Evolutionary conservation across 2,113 vertebrate species (phyloP).

Genomic region (Rhinoptilus africanus): DNA sequence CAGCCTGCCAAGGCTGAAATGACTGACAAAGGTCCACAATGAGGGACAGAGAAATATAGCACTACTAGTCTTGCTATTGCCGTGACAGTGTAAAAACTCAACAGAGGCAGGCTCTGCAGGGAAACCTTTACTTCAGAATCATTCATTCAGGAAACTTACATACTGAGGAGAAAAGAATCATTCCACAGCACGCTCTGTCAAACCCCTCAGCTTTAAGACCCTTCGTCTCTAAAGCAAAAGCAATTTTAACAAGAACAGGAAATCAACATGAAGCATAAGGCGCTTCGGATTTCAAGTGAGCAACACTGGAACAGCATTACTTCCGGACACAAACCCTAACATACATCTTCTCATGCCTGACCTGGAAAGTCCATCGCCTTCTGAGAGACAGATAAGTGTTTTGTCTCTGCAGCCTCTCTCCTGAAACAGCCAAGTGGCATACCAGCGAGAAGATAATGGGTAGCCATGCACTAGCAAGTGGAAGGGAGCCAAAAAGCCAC

Average conservation of each 20-base stretch:
- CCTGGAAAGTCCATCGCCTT: conserved; percentile 10
- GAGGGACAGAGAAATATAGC: conserved; percentile 15
- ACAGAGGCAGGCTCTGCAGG: conserved; percentile 19
- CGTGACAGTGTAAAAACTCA: conserved; percentile 12
- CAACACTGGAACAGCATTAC: neutral
- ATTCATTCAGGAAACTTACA: conserved; percentile 46
- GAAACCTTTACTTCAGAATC: conserved; percentile 40
- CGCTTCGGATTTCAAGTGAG: neutral
- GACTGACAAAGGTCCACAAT: conserved; percentile 47
- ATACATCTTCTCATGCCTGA: neutral
- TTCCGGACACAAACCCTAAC: neutral
- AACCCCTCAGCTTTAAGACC: conserved; percentile 14
- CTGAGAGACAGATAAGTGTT: neutral
- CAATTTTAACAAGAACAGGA: conserved; percentile 27
- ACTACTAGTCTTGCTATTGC: neutral
- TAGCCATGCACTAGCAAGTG: neutral
- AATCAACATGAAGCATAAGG: neutral
- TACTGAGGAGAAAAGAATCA: conserved; percentile 13
- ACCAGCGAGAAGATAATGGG: neutral
- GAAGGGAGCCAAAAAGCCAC: conserved; percentile 30
- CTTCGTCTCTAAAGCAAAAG: conserved; percentile 16
- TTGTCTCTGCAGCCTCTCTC: neutral
- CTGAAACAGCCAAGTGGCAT: neutral
- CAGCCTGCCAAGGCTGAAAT: conserved; percentile 18
- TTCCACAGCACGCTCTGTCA: neutral